Conservation (phyloP, 2,888 invertebrate species). For the Tromatobia lineatoria region DNA sequence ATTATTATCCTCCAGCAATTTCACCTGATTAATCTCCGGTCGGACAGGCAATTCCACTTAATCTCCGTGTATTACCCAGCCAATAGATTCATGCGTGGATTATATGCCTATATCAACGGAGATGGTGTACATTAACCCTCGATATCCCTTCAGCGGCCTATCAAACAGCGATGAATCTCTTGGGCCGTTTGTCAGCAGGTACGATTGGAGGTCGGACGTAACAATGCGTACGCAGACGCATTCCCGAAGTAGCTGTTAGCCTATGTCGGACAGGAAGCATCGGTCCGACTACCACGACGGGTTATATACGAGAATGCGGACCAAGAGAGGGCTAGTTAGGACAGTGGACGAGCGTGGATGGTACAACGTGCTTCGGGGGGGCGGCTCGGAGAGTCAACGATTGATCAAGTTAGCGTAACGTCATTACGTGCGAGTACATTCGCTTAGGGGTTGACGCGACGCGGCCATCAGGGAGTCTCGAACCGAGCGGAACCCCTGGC, state of each 20-base stretch:
- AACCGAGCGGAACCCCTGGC: slow-evolving; percentile 56
- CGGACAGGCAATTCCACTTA: slow-evolving; percentile 22
- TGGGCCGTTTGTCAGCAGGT: slow-evolving; percentile 74
- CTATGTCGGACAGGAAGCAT: slow-evolving; percentile 74
- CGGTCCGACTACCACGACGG: slow-evolving; percentile 47
- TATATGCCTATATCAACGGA: slow-evolving; percentile 1
- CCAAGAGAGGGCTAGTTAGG: slow-evolving; percentile 24
- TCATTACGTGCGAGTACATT: slow-evolving; percentile 77
- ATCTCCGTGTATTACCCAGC: slow-evolving; percentile 6
- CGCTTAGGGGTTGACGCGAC: slow-evolving; percentile 74
- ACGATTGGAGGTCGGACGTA: slow-evolving; percentile 44
- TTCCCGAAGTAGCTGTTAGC: slow-evolving; percentile 75
- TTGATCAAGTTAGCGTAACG: slow-evolving; percentile 84
- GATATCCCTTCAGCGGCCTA: slow-evolving; percentile 68
- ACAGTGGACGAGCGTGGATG: slow-evolving; percentile 46
- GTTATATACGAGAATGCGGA: slow-evolving; percentile 40
- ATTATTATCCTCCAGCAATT: neutral
- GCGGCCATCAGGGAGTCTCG: slow-evolving; percentile 61
- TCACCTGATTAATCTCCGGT: neutral
- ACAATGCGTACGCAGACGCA: slow-evolving; percentile 61
- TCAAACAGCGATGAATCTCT: slow-evolving; percentile 80
- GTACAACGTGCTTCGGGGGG: slow-evolving; percentile 35
- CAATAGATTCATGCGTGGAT: slow-evolving; percentile 14
- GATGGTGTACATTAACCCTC: slow-evolving; percentile 39
- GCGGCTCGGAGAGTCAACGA: slow-evolving; percentile 66